Percentiles rank a stretch among this genome's conserved stretches.
Evolutionary conservation across 64 coral and sea anemone genomes (phyloP).

Genomic region (Catalaphyllia jardinei): DNA sequence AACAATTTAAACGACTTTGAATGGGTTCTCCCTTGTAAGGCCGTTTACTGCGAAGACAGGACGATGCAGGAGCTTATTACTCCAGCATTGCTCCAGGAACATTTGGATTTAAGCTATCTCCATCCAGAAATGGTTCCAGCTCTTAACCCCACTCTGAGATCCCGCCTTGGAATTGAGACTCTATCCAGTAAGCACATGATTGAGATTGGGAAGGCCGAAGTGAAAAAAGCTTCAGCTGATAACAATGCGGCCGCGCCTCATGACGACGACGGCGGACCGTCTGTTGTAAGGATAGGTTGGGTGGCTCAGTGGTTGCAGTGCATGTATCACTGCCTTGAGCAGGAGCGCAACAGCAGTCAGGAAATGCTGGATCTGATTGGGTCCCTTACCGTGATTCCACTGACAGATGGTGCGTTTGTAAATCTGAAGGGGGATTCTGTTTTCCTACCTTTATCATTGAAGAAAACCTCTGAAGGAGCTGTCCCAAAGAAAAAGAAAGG

Average conservation of each 20-base stretch:
- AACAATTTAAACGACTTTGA: slow-evolving; percentile 1
- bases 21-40: slow-evolving; percentile 78
- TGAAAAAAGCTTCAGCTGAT: slow-evolving; percentile 24
- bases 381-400: slow-evolving; percentile 64
- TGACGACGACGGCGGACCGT: not conserved
- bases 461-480: slow-evolving; percentile 33
- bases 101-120: slow-evolving; percentile 70
- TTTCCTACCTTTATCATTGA: slow-evolving; percentile 76
- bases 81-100: slow-evolving; percentile 47
- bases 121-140: slow-evolving; percentile 52
- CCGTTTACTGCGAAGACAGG: slow-evolving; percentile 69
- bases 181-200: slow-evolving; percentile 80
- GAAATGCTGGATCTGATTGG: slow-evolving; percentile 66
- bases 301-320: slow-evolving; percentile 76
- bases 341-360: slow-evolving; percentile 76
- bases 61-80: slow-evolving; percentile 41
- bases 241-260: not conserved
- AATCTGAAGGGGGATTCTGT: slow-evolving; percentile 66
- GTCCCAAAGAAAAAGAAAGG: slow-evolving; percentile 52
- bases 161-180: slow-evolving; percentile 75
- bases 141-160: slow-evolving; percentile 70
- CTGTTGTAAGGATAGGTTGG: slow-evolving; percentile 46
- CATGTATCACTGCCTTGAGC: slow-evolving; percentile 85
- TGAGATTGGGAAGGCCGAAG: slow-evolving; percentile 70
- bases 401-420: slow-evolving; percentile 53